Conservation (phyloP, 1,140 invertebrate species). For the Megalopta genalis region DNA sequence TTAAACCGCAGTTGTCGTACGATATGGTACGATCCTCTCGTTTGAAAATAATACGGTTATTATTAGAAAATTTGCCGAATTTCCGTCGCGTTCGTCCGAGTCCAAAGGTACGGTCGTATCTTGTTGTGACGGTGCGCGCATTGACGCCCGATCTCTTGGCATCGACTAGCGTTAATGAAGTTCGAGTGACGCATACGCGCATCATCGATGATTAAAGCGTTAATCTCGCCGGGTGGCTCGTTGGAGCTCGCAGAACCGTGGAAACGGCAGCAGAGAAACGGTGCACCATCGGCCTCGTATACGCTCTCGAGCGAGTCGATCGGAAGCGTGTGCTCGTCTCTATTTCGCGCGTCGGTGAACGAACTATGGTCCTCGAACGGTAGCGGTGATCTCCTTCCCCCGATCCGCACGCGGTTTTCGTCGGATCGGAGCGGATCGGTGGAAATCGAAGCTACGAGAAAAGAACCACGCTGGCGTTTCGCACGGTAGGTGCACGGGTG, state of each 20-base stretch:
- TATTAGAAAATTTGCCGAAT: no score
- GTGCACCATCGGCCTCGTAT: background rate
- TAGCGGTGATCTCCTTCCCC: background rate
- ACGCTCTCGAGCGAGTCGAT: background rate
- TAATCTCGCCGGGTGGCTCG: background rate
- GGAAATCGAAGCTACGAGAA: conserved; percentile 12
- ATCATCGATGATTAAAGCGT: conserved; percentile 22
- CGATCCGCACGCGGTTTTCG: conserved; percentile 44
- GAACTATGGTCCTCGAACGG: background rate
- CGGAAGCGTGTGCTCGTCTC: conserved; percentile 3
- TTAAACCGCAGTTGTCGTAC: no score
- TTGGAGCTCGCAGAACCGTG: background rate
- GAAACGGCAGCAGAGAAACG: background rate
- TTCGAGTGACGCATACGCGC: conserved; percentile 12
- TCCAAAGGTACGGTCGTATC: background rate
- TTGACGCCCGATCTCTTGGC: conserved; percentile 2
- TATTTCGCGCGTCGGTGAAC: conserved; percentile 15
- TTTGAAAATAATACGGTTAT: no score
- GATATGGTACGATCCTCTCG: no score
- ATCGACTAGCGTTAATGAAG: conserved; percentile 20
- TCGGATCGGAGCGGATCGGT: conserved; percentile 34
- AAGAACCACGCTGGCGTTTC: no score
- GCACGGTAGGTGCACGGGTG: no score
- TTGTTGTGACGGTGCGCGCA: background rate
- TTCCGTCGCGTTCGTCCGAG: background rate